Base-by-base conservation (phyloP, 2,113 vertebrate species). In the Myocastor coypus region DNA sequence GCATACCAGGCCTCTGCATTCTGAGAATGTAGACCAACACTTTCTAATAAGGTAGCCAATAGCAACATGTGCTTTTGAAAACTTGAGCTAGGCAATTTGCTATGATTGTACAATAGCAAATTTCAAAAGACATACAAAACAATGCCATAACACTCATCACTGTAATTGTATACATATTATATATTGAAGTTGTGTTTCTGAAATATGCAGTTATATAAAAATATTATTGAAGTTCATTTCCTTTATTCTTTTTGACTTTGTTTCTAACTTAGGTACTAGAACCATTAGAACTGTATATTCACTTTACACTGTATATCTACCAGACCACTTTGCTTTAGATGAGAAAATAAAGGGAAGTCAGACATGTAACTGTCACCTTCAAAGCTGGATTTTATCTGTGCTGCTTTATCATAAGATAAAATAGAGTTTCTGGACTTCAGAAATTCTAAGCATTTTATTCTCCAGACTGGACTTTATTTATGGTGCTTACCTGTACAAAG, bases 341-440 rank as follows among this genome's bases (percentile, higher is more conserved):
- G 26, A 14, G 68, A 17, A 90, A 80, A 24, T 61, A 32, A 26
- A 85, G 20, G 11, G 64, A 3, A 3, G 5, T 30, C 30, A 7
- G 9, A 55, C 7, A 32, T 46, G 2, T 34, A 68, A 30, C 28
- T 63, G 13, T 66, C 68, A 73, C 11, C 30, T 42, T 22, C 57
- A 46, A 28, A n/a, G 34, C 19, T 89, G 80, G 32, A 69, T 89
- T 88, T 92, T 57, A 34, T 19, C 87, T 86, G 50, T n/a, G n/a
- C 59, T 87, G 75, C 87, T 75, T 94, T 71, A 95, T 19, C 17
- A 73, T 61, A 86, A 88, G 59, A 14, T 28, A 73, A 91, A 95
- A 59, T 61, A 64, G 14, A 57, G 1, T 91, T 89, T 91, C 68
- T 78, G 46, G 7, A 80, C 26, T 55, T 68, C 81, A 83, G 63